These are phyloP conservation scores for Cheirogaleus medius DNA, from an alignment of 2,113 vertebrate genomes.

Conservation along the genomic window DNA sequence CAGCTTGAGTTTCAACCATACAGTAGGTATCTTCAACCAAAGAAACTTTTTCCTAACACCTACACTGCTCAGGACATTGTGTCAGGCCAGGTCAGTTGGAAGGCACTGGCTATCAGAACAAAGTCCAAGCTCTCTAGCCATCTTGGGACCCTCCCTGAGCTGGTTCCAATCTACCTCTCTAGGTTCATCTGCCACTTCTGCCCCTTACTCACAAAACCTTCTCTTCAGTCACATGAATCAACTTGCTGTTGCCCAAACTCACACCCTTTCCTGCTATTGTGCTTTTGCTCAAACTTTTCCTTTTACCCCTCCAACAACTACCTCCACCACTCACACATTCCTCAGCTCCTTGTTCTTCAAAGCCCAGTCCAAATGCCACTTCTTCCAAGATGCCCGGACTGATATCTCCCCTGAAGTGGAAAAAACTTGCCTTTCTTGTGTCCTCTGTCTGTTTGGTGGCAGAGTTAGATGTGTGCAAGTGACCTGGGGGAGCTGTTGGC, in stretches of 20 bases:
- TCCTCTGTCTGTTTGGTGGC: neutral
- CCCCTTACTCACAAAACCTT: neutral
- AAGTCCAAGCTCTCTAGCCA: neutral
- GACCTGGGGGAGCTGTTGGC: neutral
- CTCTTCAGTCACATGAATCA: neutral
- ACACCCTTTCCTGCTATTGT: neutral
- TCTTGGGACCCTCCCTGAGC: neutral
- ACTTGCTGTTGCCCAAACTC: neutral
- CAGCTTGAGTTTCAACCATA: neutral
- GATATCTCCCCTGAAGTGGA: neutral
- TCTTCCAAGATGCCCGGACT: neutral
- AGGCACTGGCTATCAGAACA: neutral
- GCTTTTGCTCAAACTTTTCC: neutral
- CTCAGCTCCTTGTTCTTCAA: neutral
- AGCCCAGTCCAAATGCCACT: neutral
- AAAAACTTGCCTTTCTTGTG: neutral
- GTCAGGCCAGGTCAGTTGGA: neutral
- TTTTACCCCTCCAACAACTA: neutral
- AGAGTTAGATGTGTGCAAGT: neutral
- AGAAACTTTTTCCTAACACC: neutral
- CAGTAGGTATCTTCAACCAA: neutral
- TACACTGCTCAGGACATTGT: neutral
- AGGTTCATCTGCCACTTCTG: neutral
- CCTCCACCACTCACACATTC: neutral
- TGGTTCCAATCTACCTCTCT: neutral